Conservation (phyloP, 1,140 invertebrate genomes). For the Armadillidium nasatum region DNA sequence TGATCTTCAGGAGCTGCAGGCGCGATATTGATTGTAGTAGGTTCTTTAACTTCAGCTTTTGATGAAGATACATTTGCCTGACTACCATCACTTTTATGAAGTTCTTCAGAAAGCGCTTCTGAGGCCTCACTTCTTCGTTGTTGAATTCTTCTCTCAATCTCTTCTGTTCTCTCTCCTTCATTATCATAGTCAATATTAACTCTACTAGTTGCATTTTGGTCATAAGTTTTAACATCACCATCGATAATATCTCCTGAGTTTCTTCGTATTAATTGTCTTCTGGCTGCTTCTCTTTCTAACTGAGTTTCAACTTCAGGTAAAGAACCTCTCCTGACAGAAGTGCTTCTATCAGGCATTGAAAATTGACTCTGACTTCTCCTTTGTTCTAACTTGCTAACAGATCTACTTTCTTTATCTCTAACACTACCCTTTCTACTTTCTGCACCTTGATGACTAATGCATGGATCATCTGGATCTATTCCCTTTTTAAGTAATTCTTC, state of each 20-base stretch:
- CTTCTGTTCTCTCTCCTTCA: constrained; percentile 52
- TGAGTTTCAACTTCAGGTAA: constrained; percentile 14
- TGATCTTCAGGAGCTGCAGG: background rate
- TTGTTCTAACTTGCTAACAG: background rate
- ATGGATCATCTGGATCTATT: constrained; percentile 18
- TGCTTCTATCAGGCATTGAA: constrained; percentile 17
- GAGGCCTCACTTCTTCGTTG: constrained; percentile 45
- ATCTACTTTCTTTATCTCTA: constrained; percentile 24
- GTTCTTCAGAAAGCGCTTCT: background rate
- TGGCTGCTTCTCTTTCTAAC: constrained; percentile 22
- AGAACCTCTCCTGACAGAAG: constrained; percentile 11
- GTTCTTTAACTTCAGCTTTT: background rate
- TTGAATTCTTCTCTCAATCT: constrained; percentile 52
- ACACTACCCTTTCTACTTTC: constrained; percentile 32
- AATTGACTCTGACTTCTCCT: constrained; percentile 5
- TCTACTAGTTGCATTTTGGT: constrained; percentile 35
- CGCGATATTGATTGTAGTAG: background rate
- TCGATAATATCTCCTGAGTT: background rate
- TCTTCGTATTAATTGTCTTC: constrained; percentile 17
- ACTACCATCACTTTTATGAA: background rate
- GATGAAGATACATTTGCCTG: background rate
- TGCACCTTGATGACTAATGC: constrained; percentile 27
- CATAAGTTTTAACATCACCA: constrained; percentile 24
- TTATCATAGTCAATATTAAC: background rate
- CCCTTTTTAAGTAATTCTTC: constrained; percentile 20